Percentiles rank a stretch among this genome's conserved stretches.
phyloP scores from a whole-genome alignment of 1,140 invertebrate genomes.

The Medauroidea extradentata region DNA sequence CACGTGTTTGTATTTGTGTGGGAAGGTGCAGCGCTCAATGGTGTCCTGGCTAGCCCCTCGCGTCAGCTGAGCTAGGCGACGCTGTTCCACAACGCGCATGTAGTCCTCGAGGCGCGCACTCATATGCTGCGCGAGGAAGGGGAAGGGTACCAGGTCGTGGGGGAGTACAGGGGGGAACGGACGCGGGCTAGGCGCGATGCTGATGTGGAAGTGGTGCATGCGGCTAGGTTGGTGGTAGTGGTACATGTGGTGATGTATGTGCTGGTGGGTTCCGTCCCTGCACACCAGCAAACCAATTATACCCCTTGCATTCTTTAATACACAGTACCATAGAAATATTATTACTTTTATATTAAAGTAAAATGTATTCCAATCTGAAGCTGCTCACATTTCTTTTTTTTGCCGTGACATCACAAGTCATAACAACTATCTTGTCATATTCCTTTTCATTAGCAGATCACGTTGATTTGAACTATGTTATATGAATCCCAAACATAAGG shows the following conservation, averaged over 20 bases:
- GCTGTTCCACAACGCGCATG: slow-evolving; percentile 53
- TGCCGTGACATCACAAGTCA: too few species aligned
- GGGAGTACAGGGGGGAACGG: slow-evolving; percentile 47
- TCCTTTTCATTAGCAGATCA: too few species aligned
- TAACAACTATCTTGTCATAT: too few species aligned
- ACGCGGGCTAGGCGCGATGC: slow-evolving; percentile 36
- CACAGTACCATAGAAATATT: too few species aligned
- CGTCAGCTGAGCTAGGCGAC: slow-evolving; percentile 51
- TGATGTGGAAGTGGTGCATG: slow-evolving; percentile 54
- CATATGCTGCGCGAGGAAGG: slow-evolving; percentile 48
- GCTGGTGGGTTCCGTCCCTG: slow-evolving; percentile 43
- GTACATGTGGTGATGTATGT: slow-evolving; percentile 61
- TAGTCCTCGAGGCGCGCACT: slow-evolving; percentile 46
- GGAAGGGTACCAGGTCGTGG: slow-evolving; percentile 50
- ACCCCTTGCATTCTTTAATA: too few species aligned
- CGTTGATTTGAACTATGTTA: too few species aligned
- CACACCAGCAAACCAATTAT: too few species aligned
- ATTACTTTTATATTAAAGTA: too few species aligned
- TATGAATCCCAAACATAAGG: too few species aligned
- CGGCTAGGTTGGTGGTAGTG: slow-evolving; percentile 53
- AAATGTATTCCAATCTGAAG: too few species aligned
- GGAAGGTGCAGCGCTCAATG: slow-evolving; percentile 81
- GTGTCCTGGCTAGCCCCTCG: slow-evolving; percentile 66
- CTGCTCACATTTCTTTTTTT: too few species aligned
- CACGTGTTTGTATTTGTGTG: slow-evolving; percentile 78